A percentile compares a stretch with the other conserved stretches of the same genome.
phyloP scores from a whole-genome alignment of 2,888 invertebrate genomes.

The Thyatira batis region DNA sequence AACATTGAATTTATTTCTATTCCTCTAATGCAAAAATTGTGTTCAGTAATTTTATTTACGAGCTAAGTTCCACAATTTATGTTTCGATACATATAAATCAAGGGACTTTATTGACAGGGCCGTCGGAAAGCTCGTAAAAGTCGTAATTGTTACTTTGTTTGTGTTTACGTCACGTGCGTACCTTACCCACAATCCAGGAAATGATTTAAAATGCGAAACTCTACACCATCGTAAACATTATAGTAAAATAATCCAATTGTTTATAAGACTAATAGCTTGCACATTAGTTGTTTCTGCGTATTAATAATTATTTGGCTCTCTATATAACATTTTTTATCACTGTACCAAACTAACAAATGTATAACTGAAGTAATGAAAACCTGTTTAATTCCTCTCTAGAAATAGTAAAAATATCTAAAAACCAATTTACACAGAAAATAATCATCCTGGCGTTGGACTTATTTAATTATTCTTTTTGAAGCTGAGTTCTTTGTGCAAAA shows the following conservation, averaged over 20 bases:
- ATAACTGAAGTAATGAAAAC: neutral
- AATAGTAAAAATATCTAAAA: neutral
- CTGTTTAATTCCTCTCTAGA: neutral
- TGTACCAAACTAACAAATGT: neutral
- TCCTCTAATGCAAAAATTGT: conserved; percentile 1
- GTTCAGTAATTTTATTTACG: neutral
- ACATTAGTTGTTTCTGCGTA: neutral
- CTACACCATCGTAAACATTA: conserved; percentile 26
- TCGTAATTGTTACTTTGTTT: conserved; percentile 27
- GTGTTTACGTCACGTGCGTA: conserved; percentile 29
- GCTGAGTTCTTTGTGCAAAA: neutral
- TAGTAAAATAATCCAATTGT: conserved; percentile 14
- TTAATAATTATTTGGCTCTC: too few species aligned
- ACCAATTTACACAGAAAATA: conserved; percentile 1
- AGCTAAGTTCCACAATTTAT: neutral
- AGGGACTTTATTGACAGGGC: neutral
- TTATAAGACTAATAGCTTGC: conserved; percentile 27
- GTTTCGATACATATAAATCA: conserved; percentile 5
- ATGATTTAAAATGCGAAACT: conserved; percentile 36
- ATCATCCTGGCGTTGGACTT: neutral
- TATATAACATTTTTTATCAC: too few species aligned
- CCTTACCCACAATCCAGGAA: conserved; percentile 37
- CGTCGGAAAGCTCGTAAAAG: conserved; percentile 7
- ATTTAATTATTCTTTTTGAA: conserved; percentile 1
- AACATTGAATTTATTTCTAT: neutral